Evolutionary conservation across 2,797 vertebrate species (phyloP), one percentile per base, ranked within the genome.

Genomic region (Alectoris magna): DNA sequence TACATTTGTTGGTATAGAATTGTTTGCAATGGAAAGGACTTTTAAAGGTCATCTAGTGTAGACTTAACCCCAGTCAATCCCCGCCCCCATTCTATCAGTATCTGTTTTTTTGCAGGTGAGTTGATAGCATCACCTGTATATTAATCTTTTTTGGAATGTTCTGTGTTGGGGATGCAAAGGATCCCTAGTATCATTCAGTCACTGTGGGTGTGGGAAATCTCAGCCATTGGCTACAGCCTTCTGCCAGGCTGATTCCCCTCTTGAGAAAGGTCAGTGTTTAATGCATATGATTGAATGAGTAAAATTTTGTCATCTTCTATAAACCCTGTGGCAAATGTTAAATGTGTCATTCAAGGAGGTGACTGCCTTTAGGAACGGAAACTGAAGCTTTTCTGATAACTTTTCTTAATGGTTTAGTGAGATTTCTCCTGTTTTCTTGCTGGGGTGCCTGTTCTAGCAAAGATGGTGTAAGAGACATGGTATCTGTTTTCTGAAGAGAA

Each of bases 131-230:
- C 3, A 58, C 59, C 48, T 67, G 39, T 38, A 53, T 73, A 15
- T 69, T 41, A 7, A 21, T 24, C 26, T 73, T 21, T 5, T 38
- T 17, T 78, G 77, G 74, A 31, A 70, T 31, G 18, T 14, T 56
- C 15, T 6, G 1, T 4, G 2, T 0, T 24, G 39, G 14, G 39
- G 16, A 12, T 21, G 43, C 15, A 36, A 55, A 48, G 34, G 8
- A 0, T 14, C 1, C 0, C 4, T 23, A 1, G 36, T 23, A 31
- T 31, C 2, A 10, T 5, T 41, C 11, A 14, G 4, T 53, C 23
- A 3, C 29, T 16, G 24, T 31, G 81, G n/a, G 7, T 16, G 5
- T 21, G 12, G 60, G 29, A 36, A 77, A 10, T 14, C 14, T 43
- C 55, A 63, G 26, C 31, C 31, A 21, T 48, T 38, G 49, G 43